Evolutionary conservation across 1,140 invertebrate species (phyloP), one percentile per base, ranked within the genome.

Genomic region (Papilio helenus): DNA sequence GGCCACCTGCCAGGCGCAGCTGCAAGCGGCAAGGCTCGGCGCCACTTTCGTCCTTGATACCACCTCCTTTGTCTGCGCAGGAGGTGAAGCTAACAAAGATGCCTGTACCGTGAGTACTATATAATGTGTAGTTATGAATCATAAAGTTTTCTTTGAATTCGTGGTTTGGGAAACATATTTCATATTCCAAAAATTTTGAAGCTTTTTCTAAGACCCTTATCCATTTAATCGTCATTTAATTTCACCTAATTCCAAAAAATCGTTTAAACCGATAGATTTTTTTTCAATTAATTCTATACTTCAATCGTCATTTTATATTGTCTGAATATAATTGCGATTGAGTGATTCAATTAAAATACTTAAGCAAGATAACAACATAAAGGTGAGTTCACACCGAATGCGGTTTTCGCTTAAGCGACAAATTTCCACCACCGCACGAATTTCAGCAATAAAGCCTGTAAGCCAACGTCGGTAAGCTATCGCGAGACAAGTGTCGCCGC

Each of bases 21-120:
- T 98, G 72, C 93, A 95, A 26, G 85, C 89, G 1, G 97, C 97
- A 0, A 95, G 97, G 4, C 95, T 98, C 0, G 97, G 97, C 0
- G 71, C 95, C 1, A 89, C 86, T 23, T 98, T 96, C 84, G 89
- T 94, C 10, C 91, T 97, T 0, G 95, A 97, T 81, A 95, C 95
- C 61, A 95, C 91, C 0, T 97, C 96, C 44, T 97, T 98, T 85
- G 92, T 98, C 9, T 98, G 97, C 84, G 97, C 97, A 61, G 97
- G 97, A 26, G 97, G 97, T 1, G 97, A 97, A 88, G 86, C 95
- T 8, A 96, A 96, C 72, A 97, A 97, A 90, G 97, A 98, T 91
- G 96, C 97, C 12, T 98, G 97, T 94, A 97, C 96, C 61, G 96
- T 95, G 83, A 90, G 90, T 86, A 77, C 14, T n/a, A 1, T 18